phyloP scores from a whole-genome alignment of 1,140 invertebrate genomes.

The Tetragonula clypearis region DNA sequence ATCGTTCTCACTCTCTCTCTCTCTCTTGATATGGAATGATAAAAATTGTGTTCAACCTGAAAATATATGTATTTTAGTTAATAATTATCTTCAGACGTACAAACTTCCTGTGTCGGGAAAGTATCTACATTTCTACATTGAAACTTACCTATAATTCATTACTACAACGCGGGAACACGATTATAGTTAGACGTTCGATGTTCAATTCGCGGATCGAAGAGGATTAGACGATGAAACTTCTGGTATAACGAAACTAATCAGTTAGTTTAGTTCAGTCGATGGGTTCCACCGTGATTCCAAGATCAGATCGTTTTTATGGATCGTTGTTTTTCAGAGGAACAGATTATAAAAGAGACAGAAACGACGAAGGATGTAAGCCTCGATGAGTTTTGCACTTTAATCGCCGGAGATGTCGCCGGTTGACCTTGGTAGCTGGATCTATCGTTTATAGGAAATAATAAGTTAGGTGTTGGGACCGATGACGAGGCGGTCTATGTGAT shows the following conservation, averaged over 20 bases:
- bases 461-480: background rate
- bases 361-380: slow-evolving; percentile 20
- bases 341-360: background rate
- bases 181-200: too few species aligned
- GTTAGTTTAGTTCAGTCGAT: too few species aligned
- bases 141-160: background rate
- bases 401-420: background rate
- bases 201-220: too few species aligned
- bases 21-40: too few species aligned
- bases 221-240: background rate
- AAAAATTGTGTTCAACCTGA: too few species aligned
- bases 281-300: background rate
- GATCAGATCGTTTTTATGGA: background rate
- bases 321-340: background rate
- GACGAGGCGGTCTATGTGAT: slow-evolving; percentile 17
- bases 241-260: background rate
- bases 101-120: too few species aligned
- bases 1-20: too few species aligned
- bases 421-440: slow-evolving; percentile 12
- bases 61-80: too few species aligned
- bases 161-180: background rate
- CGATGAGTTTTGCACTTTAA: slow-evolving; percentile 22
- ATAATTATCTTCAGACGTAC: background rate
- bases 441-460: slow-evolving; percentile 23
- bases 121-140: background rate